These are phyloP conservation scores for Leptinotarsa rubiginosa DNA, from an alignment of 2,888 invertebrate species.

Conservation along the genomic window DNA sequence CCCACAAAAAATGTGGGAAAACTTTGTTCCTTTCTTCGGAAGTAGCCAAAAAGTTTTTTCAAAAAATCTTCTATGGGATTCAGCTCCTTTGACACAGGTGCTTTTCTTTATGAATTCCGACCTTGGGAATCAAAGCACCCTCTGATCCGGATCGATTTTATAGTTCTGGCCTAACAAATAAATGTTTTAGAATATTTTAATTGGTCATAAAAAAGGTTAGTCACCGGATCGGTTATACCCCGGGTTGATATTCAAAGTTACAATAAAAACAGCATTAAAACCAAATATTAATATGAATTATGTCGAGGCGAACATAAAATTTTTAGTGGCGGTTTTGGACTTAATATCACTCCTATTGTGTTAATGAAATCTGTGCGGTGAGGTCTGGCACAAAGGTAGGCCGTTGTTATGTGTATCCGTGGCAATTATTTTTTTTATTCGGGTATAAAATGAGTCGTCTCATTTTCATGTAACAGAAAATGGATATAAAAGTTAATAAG, in stretches of 20 bases:
- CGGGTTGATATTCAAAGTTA: conserved; percentile 47
- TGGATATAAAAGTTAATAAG: conserved; percentile 28
- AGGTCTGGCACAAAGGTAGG: background rate
- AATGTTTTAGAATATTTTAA: conserved; percentile 35
- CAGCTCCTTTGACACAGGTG: background rate
- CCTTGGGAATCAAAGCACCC: conserved; percentile 18
- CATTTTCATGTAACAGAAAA: conserved; percentile 52
- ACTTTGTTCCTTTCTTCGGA: too few relatives aligned
- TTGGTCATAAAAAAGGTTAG: conserved; percentile 35
- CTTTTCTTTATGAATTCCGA: background rate
- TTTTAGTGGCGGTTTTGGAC: conserved; percentile 57
- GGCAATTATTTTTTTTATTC: conserved; percentile 60
- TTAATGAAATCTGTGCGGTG: conserved; percentile 54
- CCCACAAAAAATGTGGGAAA: too few relatives aligned
- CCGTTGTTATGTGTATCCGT: conserved; percentile 41
- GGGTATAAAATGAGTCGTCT: conserved; percentile 56
- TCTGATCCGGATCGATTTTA: conserved; percentile 9
- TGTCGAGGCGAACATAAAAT: conserved; percentile 58
- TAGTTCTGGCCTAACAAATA: conserved; percentile 1
- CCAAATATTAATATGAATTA: conserved; percentile 60
- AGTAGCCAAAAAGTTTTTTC: too few relatives aligned
- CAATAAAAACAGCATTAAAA: conserved; percentile 59
- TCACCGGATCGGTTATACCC: conserved; percentile 30
- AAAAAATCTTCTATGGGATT: background rate
- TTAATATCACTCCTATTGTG: conserved; percentile 60